phyloP scores from a whole-genome alignment of 2,888 invertebrate species.

The Drosophila mayaguana region DNA sequence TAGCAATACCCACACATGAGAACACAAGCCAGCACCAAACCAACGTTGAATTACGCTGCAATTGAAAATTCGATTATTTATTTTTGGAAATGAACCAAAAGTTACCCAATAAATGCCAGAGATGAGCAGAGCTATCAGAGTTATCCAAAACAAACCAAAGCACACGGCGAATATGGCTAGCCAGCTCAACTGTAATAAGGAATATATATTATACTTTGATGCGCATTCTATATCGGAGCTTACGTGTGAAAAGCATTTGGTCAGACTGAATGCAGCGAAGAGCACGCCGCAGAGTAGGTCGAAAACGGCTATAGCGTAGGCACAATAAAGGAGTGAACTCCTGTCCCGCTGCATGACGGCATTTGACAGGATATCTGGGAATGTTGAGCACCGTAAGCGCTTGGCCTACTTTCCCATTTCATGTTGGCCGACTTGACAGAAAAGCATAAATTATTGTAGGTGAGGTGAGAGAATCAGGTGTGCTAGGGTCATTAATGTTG shows the following conservation, averaged over 20 bases:
- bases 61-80: background rate
- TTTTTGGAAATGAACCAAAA: background rate
- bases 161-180: slow-evolving; percentile 54
- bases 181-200: slow-evolving; percentile 59
- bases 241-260: slow-evolving; percentile 47
- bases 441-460: background rate
- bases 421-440: background rate
- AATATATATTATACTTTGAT: no score
- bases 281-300: slow-evolving; percentile 59
- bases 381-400: slow-evolving; percentile 8
- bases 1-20: slow-evolving; percentile 51
- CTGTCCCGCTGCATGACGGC: slow-evolving; percentile 23
- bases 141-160: slow-evolving; percentile 66
- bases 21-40: slow-evolving; percentile 60
- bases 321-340: slow-evolving; percentile 42
- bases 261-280: slow-evolving; percentile 47
- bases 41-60: slow-evolving; percentile 40
- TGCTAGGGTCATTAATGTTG: slow-evolving; percentile 20
- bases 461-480: background rate
- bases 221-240: slow-evolving; percentile 9
- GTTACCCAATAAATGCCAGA: slow-evolving; percentile 59
- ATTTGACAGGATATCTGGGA: background rate
- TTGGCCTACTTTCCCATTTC: slow-evolving; percentile 30
- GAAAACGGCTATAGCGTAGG: slow-evolving; percentile 60
- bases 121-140: slow-evolving; percentile 52